phyloP scores from a whole-genome alignment of 2,888 invertebrate species.

The Brenthis ino region DNA sequence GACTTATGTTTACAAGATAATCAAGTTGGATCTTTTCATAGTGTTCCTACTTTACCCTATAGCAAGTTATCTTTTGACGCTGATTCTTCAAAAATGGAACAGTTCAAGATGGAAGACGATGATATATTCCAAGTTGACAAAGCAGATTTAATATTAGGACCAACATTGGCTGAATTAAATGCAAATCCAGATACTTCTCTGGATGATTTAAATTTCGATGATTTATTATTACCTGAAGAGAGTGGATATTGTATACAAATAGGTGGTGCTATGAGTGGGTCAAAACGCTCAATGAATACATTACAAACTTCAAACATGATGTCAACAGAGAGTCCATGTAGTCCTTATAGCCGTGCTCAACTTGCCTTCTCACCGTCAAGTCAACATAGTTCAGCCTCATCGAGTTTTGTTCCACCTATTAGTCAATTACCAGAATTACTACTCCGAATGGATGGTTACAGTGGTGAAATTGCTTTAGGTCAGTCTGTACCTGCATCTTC shows the following conservation, averaged over 20 bases:
- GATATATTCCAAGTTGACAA: conserved; percentile 95
- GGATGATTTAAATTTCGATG: conserved; percentile 93
- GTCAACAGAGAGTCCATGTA: conserved; percentile 74
- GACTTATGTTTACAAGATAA: conserved; percentile 81
- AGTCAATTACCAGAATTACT: conserved; percentile 84
- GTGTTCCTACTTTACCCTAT: conserved; percentile 67
- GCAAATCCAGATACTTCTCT: conserved; percentile 91
- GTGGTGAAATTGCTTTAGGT: conserved; percentile 81
- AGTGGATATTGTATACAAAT: conserved; percentile 80
- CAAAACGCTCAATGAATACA: conserved; percentile 52
- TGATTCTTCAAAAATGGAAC: conserved; percentile 79
- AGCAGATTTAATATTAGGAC: conserved; percentile 91
- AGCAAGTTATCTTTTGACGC: conserved; percentile 69
- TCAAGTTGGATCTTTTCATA: conserved; percentile 66
- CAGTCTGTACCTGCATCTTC: conserved; percentile 85
- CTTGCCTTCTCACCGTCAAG: conserved; percentile 86
- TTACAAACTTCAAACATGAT: conserved; percentile 55
- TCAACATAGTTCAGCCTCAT: conserved; percentile 83
- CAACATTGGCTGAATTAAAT: conserved; percentile 92
- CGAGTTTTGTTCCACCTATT: conserved; percentile 72
- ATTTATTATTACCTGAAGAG: conserved; percentile 89
- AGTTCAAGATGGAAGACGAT: conserved; percentile 92
- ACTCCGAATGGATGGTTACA: conserved; percentile 84
- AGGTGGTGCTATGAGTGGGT: conserved; percentile 75
- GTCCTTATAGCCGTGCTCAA: conserved; percentile 75